Conservation (phyloP, 2,113 vertebrate genomes). For the Neodontobutis hainanensis region DNA sequence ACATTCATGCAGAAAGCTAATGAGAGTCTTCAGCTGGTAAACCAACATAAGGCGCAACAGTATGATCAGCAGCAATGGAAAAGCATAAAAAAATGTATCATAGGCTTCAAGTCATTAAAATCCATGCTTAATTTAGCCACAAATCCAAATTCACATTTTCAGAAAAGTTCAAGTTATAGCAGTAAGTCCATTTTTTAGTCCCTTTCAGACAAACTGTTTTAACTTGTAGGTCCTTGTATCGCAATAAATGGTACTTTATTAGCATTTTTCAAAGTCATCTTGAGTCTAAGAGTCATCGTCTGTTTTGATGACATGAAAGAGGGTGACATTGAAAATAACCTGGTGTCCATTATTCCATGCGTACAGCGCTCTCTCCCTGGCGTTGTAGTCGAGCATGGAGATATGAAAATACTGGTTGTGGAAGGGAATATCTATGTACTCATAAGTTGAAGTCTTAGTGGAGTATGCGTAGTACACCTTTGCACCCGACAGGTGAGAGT, state of each 20-base stretch:
- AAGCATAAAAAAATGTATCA: constrained; percentile 24
- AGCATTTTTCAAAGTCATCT: constrained; percentile 22
- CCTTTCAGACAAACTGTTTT: constrained; percentile 40
- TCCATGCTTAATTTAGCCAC: constrained; percentile 50
- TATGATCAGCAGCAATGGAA: constrained; percentile 61
- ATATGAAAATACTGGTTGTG: constrained; percentile 99
- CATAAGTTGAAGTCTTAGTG: constrained; percentile 94
- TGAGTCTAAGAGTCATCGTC: constrained; percentile 88
- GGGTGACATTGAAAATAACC: constrained; percentile 97
- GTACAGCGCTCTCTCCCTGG: constrained; percentile 93
- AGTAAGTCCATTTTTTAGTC: constrained; percentile 34
- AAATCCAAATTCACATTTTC: constrained; percentile 40
- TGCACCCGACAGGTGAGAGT: constrained; percentile 95
- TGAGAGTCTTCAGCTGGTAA: constrained; percentile 39
- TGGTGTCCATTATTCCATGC: constrained; percentile 99
- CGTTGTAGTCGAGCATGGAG: constrained; percentile 99
- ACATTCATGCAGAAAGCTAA: constrained; percentile 75
- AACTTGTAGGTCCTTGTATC: constrained; percentile 37
- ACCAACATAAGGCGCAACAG: constrained; percentile 59
- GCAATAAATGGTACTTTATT: constrained; percentile 54
- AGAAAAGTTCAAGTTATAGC: constrained; percentile 53
- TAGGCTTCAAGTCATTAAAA: constrained; percentile 24
- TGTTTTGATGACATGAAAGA: constrained; percentile 98
- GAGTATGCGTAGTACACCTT: constrained; percentile 98
- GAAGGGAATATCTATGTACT: constrained; percentile 98